These are phyloP conservation scores for Macquaria ambigua DNA, from an alignment of 2,113 vertebrate genomes.

Conservation along the genomic window DNA sequence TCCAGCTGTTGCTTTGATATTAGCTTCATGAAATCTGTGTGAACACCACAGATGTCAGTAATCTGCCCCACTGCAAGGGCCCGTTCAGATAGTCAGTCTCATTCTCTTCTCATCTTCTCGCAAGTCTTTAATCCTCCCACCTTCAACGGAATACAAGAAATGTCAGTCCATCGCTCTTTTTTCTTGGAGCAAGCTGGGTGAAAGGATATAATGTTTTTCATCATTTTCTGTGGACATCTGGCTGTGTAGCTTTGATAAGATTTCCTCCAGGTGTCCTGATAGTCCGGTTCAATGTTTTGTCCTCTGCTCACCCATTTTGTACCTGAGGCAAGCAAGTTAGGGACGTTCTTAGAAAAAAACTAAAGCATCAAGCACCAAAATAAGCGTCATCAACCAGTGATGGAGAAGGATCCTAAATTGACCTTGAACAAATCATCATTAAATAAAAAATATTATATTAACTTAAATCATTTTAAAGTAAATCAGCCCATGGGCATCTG, in stretches of 20 bases:
- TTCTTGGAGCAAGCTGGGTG: constrained; percentile 32
- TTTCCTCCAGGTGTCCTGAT: constrained; percentile 62
- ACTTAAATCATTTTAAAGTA: constrained; percentile 5
- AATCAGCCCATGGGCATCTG: not conserved
- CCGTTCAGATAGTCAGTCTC: constrained; percentile 39
- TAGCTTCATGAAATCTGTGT: constrained; percentile 80
- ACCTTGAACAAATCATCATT: constrained; percentile 1
- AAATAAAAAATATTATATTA: constrained; percentile 24
- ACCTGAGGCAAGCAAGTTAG: constrained; percentile 25
- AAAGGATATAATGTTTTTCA: constrained; percentile 41
- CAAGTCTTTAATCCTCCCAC: constrained; percentile 66
- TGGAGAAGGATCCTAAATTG: not conserved
- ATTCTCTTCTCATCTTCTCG: constrained; percentile 56
- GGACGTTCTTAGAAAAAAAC: not conserved
- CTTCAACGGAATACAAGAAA: constrained; percentile 39
- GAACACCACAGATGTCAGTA: constrained; percentile 68
- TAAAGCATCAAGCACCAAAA: not conserved
- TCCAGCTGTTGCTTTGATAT: constrained; percentile 85
- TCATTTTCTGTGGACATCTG: constrained; percentile 31
- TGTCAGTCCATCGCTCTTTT: constrained; percentile 23
- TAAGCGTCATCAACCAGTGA: not conserved
- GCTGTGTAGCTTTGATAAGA: constrained; percentile 60
- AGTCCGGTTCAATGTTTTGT: constrained; percentile 42
- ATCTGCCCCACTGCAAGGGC: constrained; percentile 68
- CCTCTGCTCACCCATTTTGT: constrained; percentile 35